phyloP scores from a whole-genome alignment of 2,113 vertebrate species.

The Arenaria interpres region DNA sequence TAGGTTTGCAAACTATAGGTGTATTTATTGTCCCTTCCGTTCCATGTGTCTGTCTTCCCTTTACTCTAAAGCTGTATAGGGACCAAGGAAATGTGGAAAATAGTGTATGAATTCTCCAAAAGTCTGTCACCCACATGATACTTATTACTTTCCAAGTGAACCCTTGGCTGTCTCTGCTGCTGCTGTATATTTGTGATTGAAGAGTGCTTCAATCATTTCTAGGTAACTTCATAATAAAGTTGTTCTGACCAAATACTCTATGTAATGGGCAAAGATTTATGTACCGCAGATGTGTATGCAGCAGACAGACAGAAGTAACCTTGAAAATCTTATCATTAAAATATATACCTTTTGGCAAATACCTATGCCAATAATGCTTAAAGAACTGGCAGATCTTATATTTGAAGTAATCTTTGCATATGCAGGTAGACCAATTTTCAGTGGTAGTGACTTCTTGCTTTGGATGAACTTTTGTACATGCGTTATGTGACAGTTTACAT shows the following conservation, averaged over 20 bases:
- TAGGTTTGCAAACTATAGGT: not conserved
- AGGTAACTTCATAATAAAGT: not conserved
- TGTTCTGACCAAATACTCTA: not conserved
- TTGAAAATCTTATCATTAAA: not conserved
- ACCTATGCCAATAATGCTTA: not conserved
- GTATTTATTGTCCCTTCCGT: not conserved
- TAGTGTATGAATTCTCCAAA: not conserved
- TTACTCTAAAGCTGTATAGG: not conserved
- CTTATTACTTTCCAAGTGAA: not conserved
- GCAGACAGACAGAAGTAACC: not conserved
- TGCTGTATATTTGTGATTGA: not conserved
- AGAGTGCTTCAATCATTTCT: not conserved
- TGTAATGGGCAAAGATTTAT: not conserved
- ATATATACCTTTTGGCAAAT: not conserved
- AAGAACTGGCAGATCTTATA: not conserved
- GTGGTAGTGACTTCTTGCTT: not conserved
- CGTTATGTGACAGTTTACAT: not conserved
- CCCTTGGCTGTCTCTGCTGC: not conserved
- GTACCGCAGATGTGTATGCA: not conserved
- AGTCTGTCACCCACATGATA: not conserved
- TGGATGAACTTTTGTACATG: not conserved
- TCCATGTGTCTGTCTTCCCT: not conserved
- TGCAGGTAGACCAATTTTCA: not conserved
- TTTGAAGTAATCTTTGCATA: not conserved
- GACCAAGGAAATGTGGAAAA: not conserved